These are phyloP conservation scores for Temnothorax longispinosus DNA, from an alignment of 1,140 invertebrate species.

Conservation along the genomic window DNA sequence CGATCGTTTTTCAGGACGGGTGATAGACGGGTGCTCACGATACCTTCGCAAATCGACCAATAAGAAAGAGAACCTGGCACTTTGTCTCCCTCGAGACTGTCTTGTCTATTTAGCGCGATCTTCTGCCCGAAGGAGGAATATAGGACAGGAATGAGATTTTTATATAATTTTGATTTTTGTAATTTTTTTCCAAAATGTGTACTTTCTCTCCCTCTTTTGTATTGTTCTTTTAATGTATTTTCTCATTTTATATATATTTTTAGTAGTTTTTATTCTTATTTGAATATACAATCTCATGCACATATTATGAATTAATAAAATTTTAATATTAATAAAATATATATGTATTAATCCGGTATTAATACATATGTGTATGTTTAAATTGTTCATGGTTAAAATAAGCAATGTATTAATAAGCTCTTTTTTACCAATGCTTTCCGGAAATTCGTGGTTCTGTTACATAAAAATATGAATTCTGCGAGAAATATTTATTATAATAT, in stretches of 20 bases:
- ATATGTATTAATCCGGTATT: neutral
- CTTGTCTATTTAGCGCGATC: neutral
- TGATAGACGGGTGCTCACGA: neutral
- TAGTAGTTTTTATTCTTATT: neutral
- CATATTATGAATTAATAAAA: neutral
- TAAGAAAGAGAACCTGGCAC: neutral
- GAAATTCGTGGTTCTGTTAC: neutral
- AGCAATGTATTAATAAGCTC: no score
- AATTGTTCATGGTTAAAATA: no score
- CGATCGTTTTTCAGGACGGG: slow-evolving; percentile 20
- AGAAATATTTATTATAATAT: neutral
- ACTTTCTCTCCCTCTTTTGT: neutral
- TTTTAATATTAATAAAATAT: neutral
- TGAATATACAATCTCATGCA: no score
- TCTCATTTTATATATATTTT: neutral
- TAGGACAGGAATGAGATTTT: neutral
- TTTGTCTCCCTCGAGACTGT: neutral
- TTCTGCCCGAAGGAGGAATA: neutral
- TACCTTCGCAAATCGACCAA: slow-evolving; percentile 34
- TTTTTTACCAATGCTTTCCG: neutral
- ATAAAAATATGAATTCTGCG: neutral
- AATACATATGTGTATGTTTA: no score
- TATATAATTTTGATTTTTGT: neutral
- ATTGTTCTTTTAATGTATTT: neutral
- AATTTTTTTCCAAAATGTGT: neutral